phyloP scores from a whole-genome alignment of 2,888 invertebrate genomes.

The Thera obeliscata region DNA sequence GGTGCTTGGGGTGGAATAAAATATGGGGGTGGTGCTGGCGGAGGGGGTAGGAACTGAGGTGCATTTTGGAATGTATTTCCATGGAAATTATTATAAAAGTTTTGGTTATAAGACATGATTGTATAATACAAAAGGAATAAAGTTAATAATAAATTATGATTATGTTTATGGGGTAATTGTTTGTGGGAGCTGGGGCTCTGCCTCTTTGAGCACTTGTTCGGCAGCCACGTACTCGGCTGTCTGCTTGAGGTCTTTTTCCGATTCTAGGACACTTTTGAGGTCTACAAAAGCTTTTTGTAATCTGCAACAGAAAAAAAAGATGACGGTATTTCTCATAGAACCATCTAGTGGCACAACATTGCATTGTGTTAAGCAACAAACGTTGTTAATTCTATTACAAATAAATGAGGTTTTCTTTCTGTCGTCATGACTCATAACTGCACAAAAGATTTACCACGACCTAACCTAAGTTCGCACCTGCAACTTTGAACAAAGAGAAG shows the following conservation, averaged over 20 bases:
- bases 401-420: not conserved
- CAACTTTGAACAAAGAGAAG: conserved; percentile 24
- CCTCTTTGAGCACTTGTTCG: conserved; percentile 86
- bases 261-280: conserved; percentile 88
- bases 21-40: conserved; percentile 53
- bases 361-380: not conserved
- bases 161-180: conserved; percentile 52
- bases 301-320: conserved; percentile 62
- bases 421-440: conserved; percentile 16
- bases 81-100: conserved; percentile 66
- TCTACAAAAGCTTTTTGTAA: conserved; percentile 90
- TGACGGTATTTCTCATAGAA: not conserved
- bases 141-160: conserved; percentile 48
- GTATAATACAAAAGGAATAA: conserved; percentile 53
- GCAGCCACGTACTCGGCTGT: conserved; percentile 89
- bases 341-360: not conserved
- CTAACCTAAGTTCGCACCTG: conserved; percentile 24
- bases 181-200: conserved; percentile 84
- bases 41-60: conserved; percentile 50
- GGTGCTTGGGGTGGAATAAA: conserved; percentile 48
- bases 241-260: conserved; percentile 91
- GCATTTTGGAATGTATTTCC: conserved; percentile 72
- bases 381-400: not conserved
- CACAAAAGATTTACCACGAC: conserved; percentile 6
- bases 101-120: conserved; percentile 77